Evolutionary conservation across 1,140 invertebrate species (phyloP), one percentile per base, ranked within the genome.

Genomic region (Stegodyphus dumicola): DNA sequence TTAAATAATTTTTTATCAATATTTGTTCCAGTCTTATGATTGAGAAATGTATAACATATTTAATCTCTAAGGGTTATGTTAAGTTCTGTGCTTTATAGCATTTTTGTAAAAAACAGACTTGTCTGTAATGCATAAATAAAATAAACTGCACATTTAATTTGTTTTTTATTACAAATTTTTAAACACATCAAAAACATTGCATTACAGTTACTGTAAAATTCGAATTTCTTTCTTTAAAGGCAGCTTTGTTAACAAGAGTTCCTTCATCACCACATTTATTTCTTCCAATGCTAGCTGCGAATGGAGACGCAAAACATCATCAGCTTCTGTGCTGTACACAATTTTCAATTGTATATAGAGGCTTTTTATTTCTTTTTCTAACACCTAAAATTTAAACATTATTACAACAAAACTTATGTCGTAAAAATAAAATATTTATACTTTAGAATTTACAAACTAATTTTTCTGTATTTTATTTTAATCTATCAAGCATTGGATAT

Each of bases 211-310:
- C 10, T 77, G 76, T 53, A 78, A 51, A 33, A 86, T 78, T 13
- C 91, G 91, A 88, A 95, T 93, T 88, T 91, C 92, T 88, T 95
- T 95, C 84, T 93, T 91, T 73, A 94, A 90, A 86, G 92, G 91
- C 65, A 92, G 89, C 87, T 92, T 90, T 0, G 92, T 91, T 81
- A 93, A 92, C 15, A 96, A 87, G 88, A 93, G 92, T 74, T 93
- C 90, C 87, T 92, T 92, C 49, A 94, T 93, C 70, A 94, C 94
- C 65, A 92, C 91, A 89, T 95, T 93, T 13, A 97, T 91, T 91
- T 96, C 94, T 90, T 95, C 94, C 6, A 96, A 88, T 1, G 95
- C 94, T 51, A 95, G 89, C 88, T 95, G 93, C 33, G 93, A 93
- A 88, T 96, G 95, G 33, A 95, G 90, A 88, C 92, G 92, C 13